Percentiles rank a stretch among this genome's conserved stretches.
Evolutionary conservation across 2,797 vertebrate species (phyloP).

Genomic region (Pteronotus mesoamericanus): DNA sequence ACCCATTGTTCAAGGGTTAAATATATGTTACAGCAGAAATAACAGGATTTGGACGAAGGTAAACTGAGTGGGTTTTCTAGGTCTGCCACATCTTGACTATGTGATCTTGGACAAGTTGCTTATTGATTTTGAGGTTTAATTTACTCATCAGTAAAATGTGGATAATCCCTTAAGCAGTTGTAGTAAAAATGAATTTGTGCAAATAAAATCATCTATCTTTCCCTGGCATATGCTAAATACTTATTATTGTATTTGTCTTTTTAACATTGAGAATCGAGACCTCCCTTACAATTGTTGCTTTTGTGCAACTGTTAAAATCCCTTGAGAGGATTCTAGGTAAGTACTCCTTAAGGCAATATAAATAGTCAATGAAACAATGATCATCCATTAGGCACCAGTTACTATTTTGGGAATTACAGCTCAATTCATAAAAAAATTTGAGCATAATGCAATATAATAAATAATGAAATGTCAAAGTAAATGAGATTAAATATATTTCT

Average conservation of each 20-base stretch:
- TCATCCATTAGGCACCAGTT: neutral
- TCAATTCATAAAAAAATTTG: neutral
- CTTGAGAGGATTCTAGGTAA: neutral
- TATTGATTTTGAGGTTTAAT: neutral
- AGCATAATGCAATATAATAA: neutral
- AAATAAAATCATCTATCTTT: neutral
- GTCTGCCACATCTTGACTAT: neutral
- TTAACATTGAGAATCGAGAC: neutral
- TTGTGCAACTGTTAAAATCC: neutral
- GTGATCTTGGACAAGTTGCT: neutral
- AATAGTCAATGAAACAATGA: neutral
- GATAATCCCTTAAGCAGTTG: neutral
- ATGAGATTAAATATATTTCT: neutral
- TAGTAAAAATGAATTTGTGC: neutral
- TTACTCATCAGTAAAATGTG: neutral
- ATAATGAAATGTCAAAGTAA: neutral
- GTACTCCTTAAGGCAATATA: neutral
- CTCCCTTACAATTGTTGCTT: neutral
- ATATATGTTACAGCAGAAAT: neutral
- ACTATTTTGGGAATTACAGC: neutral
- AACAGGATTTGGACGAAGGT: neutral
- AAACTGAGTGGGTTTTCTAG: neutral
- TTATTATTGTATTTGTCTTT: neutral
- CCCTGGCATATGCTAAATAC: neutral
- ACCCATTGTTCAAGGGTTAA: neutral